Evolutionary conservation across 2,888 invertebrate species (phyloP).

Genomic region (Eupsilia transversa): DNA sequence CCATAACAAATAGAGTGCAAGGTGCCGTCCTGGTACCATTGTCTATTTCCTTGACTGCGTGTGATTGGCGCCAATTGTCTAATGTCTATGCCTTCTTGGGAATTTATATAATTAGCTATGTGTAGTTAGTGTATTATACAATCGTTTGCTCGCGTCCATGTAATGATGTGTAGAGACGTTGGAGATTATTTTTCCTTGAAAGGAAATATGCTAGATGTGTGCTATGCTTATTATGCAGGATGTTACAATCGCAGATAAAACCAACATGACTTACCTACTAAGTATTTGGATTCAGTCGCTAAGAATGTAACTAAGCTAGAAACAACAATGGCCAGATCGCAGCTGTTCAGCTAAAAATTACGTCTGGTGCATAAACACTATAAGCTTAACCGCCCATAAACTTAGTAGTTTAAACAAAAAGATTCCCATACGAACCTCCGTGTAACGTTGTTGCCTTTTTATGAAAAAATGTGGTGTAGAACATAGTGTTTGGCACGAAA

Average conservation of each 20-base stretch:
- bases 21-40: slow-evolving; percentile 29
- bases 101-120: slow-evolving; percentile 21
- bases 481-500: slow-evolving; percentile 56
- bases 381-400: slow-evolving; percentile 8
- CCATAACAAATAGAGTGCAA: slow-evolving; percentile 9
- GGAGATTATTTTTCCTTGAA: neutral
- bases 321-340: neutral
- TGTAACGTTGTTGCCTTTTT: slow-evolving; percentile 18
- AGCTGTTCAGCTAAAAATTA: neutral
- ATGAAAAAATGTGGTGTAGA: slow-evolving; percentile 35
- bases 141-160: neutral
- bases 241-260: neutral
- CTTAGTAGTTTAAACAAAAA: slow-evolving; percentile 19
- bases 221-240: neutral
- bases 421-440: slow-evolving; percentile 2
- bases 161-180: neutral
- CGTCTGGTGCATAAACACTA: neutral
- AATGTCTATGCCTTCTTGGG: slow-evolving; percentile 42
- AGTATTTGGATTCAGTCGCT: neutral
- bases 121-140: slow-evolving; percentile 21
- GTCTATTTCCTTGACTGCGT: slow-evolving; percentile 24
- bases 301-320: neutral
- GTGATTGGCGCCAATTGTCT: slow-evolving; percentile 25
- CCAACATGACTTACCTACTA: neutral
- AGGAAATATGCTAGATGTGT: neutral